These are phyloP conservation scores for Zootoca vivipara DNA, from an alignment of 2,113 vertebrate genomes.

Conservation along the genomic window DNA sequence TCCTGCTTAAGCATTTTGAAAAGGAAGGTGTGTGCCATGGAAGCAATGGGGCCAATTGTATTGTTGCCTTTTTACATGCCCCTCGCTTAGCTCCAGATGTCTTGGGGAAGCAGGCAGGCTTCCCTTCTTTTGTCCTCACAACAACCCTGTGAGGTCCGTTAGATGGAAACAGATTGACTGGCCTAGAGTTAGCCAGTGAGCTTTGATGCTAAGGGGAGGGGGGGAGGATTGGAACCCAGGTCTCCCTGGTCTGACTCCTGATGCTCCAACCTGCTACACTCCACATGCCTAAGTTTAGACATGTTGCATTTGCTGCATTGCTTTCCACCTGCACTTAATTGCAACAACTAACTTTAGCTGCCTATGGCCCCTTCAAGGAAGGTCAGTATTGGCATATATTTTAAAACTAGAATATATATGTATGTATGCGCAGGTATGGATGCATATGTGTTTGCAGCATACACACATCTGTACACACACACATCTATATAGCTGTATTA, in stretches of 20 bases:
- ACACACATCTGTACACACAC: conserved; percentile 26
- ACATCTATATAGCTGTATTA: conserved; percentile 29
- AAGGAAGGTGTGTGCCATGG: too few species aligned
- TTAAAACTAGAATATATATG: conserved; percentile 48
- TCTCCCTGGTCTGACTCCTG: too few species aligned
- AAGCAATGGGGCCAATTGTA: not conserved
- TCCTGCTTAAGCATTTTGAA: not conserved
- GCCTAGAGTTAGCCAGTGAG: not conserved
- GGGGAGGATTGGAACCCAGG: not conserved
- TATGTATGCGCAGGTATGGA: conserved; percentile 47
- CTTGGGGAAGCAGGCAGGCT: too few species aligned
- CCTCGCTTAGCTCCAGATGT: not conserved
- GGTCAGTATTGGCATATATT: conserved; percentile 34
- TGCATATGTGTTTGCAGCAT: conserved; percentile 43
- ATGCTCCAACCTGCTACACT: not conserved
- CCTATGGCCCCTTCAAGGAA: conserved; percentile 40
- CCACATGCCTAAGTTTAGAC: not conserved
- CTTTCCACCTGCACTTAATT: not conserved
- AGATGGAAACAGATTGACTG: not conserved
- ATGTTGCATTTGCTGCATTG: not conserved
- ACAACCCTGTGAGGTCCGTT: conserved; percentile 9
- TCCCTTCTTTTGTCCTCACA: not conserved
- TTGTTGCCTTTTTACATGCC: not conserved
- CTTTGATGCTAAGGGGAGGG: not conserved
- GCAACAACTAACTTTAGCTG: conserved; percentile 27